Evolutionary conservation across 2,888 invertebrate species (phyloP).

Genomic region (Apodemia hepburni): DNA sequence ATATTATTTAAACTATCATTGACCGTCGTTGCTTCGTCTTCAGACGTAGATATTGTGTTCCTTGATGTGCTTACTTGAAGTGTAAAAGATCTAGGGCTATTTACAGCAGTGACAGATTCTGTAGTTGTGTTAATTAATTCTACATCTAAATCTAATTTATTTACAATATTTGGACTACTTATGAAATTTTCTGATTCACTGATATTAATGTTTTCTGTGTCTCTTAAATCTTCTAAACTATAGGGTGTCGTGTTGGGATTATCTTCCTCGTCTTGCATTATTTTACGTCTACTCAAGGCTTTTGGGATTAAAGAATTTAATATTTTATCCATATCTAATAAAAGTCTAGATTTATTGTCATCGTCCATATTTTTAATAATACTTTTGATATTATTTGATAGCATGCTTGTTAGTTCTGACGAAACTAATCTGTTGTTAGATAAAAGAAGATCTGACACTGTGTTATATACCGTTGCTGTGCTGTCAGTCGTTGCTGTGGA

Average conservation of each 20-base stretch:
- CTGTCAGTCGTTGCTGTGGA: slow-evolving; percentile 61
- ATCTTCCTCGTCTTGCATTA: slow-evolving; percentile 55
- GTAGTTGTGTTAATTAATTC: slow-evolving; percentile 44
- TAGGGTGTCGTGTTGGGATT: slow-evolving; percentile 68
- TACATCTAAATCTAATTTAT: slow-evolving; percentile 34
- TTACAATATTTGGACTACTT: slow-evolving; percentile 4
- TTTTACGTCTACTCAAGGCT: slow-evolving; percentile 59
- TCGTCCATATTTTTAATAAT: slow-evolving; percentile 70
- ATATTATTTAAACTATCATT: slow-evolving; percentile 23
- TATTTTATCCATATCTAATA: slow-evolving; percentile 73
- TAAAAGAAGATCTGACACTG: slow-evolving; percentile 71
- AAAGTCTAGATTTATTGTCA: slow-evolving; percentile 66
- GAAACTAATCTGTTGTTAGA: slow-evolving; percentile 71
- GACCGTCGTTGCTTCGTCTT: slow-evolving; percentile 43
- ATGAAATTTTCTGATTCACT: slow-evolving; percentile 34
- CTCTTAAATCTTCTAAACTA: slow-evolving; percentile 71
- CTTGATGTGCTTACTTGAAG: slow-evolving; percentile 35
- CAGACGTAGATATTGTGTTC: slow-evolving; percentile 41
- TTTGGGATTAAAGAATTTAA: slow-evolving; percentile 74
- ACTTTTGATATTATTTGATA: slow-evolving; percentile 68
- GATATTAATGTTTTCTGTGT: slow-evolving; percentile 62
- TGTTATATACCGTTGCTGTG: slow-evolving; percentile 72
- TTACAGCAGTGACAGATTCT: slow-evolving; percentile 48
- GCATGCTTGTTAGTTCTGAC: slow-evolving; percentile 77
- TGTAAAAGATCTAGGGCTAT: slow-evolving; percentile 40